Percentiles rank a stretch among this genome's conserved stretches.
Conservation (phyloP, 2,113 vertebrate species). For the Mola mola region DNA sequence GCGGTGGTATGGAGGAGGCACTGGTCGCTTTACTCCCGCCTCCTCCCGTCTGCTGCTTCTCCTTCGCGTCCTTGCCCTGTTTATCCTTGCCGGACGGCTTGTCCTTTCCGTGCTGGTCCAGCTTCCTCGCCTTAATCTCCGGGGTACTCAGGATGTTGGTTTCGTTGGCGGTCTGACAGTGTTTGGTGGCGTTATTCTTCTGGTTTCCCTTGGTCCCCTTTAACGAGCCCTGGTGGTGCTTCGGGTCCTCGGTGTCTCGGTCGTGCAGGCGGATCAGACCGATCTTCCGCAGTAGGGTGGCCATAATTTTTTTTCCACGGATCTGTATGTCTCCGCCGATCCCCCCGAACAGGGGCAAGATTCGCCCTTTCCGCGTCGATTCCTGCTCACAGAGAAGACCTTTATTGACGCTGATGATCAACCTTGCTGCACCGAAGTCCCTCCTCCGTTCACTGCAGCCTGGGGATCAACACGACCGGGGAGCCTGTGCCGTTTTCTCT, state of each 20-base stretch:
- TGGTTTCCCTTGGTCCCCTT: slow-evolving; percentile 89
- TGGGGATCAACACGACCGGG: slow-evolving; percentile 64
- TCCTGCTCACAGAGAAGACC: slow-evolving; percentile 50
- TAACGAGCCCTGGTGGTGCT: slow-evolving; percentile 93
- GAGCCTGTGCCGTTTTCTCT: slow-evolving; percentile 55
- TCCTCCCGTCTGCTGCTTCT: slow-evolving; percentile 78
- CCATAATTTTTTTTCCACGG: slow-evolving; percentile 83
- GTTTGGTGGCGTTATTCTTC: slow-evolving; percentile 90
- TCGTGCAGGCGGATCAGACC: slow-evolving; percentile 97
- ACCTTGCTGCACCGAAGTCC: slow-evolving; percentile 70
- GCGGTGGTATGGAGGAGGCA: slow-evolving; percentile 81
- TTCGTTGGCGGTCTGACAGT: slow-evolving; percentile 84
- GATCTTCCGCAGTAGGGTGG: slow-evolving; percentile 96
- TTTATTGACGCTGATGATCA: slow-evolving; percentile 48
- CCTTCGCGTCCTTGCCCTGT: slow-evolving; percentile 83
- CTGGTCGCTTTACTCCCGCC: slow-evolving; percentile 78
- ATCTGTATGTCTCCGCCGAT: slow-evolving; percentile 58
- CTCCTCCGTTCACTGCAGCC: slow-evolving; percentile 75
- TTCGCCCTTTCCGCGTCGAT: slow-evolving; percentile 47
- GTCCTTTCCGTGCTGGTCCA: slow-evolving; percentile 85
- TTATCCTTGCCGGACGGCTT: slow-evolving; percentile 81
- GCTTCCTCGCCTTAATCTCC: slow-evolving; percentile 85
- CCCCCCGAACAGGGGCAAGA: slow-evolving; percentile 69
- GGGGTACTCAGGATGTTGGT: slow-evolving; percentile 85
- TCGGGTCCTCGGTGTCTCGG: slow-evolving; percentile 96